Conservation (phyloP, 2,888 invertebrate species). For the Girardia tigrina region DNA sequence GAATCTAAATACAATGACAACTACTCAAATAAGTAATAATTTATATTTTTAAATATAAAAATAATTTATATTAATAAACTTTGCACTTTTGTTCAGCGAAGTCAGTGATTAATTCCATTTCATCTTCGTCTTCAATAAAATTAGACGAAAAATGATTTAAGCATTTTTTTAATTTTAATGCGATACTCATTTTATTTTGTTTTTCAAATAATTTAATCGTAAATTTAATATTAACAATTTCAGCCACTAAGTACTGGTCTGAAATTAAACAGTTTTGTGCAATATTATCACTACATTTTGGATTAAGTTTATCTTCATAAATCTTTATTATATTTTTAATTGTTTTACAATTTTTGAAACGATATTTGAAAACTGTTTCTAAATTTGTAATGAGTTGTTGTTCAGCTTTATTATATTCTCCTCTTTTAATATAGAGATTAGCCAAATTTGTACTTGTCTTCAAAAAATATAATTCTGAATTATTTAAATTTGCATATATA, state of each 20-base stretch:
- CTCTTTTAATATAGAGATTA: constrained; percentile 6
- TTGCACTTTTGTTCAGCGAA: too few species aligned
- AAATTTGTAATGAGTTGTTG: not conserved
- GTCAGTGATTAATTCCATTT: not conserved
- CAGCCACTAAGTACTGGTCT: not conserved
- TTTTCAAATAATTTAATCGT: constrained; percentile 8
- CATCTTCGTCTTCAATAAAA: not conserved
- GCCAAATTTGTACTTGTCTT: constrained; percentile 17
- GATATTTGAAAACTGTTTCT: not conserved
- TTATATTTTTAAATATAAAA: too few species aligned
- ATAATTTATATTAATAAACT: too few species aligned
- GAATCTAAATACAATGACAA: too few species aligned
- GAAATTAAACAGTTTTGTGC: not conserved
- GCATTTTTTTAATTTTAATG: not conserved
- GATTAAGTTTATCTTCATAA: not conserved
- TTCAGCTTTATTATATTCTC: not conserved
- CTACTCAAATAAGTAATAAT: too few species aligned
- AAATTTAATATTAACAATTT: not conserved
- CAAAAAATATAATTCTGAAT: not conserved
- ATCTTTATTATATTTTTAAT: not conserved
- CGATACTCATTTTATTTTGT: not conserved
- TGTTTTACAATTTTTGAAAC: not conserved
- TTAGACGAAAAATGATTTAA: not conserved
- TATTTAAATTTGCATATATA: not conserved
- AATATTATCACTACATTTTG: not conserved